Percentiles rank a stretch among this genome's conserved stretches.
phyloP scores from a whole-genome alignment of 2,113 vertebrate species.

The Myocastor coypus region DNA sequence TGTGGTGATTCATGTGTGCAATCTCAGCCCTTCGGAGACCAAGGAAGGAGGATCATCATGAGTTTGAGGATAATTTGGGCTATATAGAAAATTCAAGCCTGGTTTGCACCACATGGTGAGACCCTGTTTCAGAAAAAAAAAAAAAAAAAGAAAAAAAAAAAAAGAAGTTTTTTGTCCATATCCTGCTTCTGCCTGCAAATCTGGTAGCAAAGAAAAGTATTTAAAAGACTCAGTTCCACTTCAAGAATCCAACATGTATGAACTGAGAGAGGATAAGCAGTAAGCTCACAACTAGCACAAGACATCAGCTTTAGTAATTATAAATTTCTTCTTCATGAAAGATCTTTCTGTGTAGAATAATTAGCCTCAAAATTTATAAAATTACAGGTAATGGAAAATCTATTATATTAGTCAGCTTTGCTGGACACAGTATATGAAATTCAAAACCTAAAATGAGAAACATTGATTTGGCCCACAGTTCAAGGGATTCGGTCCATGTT shows the following conservation, averaged over 20 bases:
- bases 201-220: not conserved
- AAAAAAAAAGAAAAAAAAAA: too few species aligned
- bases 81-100: too few species aligned
- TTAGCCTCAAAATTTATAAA: not conserved
- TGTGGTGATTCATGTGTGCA: too few species aligned
- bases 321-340: not conserved
- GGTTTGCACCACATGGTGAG: too few species aligned
- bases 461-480: not conserved
- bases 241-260: not conserved
- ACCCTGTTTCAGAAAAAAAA: too few species aligned
- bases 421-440: not conserved
- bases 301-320: not conserved
- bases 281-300: not conserved
- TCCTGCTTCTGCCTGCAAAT: not conserved
- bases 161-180: too few species aligned
- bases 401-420: not conserved
- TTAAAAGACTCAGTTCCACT: not conserved
- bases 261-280: not conserved
- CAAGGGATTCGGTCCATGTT: not conserved
- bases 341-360: not conserved
- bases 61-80: too few species aligned
- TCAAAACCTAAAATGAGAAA: not conserved
- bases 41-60: too few species aligned
- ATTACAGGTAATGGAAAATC: not conserved
- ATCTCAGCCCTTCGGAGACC: too few species aligned